phyloP scores from a whole-genome alignment of 2,797 vertebrate species.

The Sparidentex hasta region DNA sequence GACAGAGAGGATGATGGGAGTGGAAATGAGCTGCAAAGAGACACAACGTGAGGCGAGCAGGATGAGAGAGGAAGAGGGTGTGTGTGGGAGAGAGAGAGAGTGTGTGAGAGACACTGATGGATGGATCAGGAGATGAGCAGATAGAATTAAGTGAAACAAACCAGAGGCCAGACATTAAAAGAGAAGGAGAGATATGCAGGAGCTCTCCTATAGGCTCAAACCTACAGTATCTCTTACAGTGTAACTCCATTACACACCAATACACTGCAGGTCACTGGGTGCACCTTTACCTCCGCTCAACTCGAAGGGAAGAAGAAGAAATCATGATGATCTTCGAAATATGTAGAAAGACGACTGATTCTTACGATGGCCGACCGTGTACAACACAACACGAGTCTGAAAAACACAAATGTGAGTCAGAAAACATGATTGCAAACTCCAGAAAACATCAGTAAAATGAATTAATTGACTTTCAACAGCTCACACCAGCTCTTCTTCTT shows the following conservation, averaged over 20 bases:
- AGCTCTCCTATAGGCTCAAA: slow-evolving; percentile 41
- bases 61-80: slow-evolving; percentile 37
- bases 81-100: background rate
- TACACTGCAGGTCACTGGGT: slow-evolving; percentile 38
- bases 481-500: too few species aligned
- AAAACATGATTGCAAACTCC: too few species aligned
- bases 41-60: slow-evolving; percentile 61
- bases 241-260: slow-evolving; percentile 53
- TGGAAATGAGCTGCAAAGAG: slow-evolving; percentile 70
- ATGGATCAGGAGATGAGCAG: slow-evolving; percentile 71
- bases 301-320: background rate
- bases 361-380: too few species aligned
- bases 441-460: too few species aligned
- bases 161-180: slow-evolving; percentile 70
- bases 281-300: slow-evolving; percentile 13
- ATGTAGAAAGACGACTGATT: background rate
- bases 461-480: too few species aligned
- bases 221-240: slow-evolving; percentile 54
- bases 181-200: slow-evolving; percentile 37
- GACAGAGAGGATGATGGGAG: slow-evolving; percentile 49
- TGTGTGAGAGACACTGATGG: slow-evolving; percentile 67
- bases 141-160: slow-evolving; percentile 78
- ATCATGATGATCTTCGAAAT: background rate
- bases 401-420: too few species aligned
- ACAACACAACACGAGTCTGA: too few species aligned